Evolutionary conservation across 2,113 vertebrate genomes (phyloP), one percentile per base, ranked within the genome.

Genomic region (Parotia lawesii): DNA sequence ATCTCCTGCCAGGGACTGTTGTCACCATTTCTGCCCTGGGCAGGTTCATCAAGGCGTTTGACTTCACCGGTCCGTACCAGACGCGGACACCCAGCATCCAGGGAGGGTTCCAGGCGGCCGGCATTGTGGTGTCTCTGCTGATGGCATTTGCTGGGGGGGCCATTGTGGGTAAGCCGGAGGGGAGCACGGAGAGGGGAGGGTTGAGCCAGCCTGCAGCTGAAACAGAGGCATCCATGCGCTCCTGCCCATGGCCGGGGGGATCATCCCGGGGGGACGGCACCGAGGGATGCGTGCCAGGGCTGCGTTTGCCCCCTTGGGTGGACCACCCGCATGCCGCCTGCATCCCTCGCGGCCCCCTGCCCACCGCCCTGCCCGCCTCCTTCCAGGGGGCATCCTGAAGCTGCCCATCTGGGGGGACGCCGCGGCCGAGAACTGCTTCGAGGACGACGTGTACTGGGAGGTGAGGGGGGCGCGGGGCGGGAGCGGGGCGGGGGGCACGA

Each of bases 371-470:
- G 44, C 66, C 77, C 58, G 2, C 25, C 29, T 83, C 58, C 92
- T 91, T 64, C 35, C 94, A 99, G 99, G 99, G 57, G 70, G 97
- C n/a, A 98, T 99, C 93, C 95, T 99, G 89, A 99, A 95, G 96
- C 71, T 99, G 23, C 99, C 99, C 0, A 69, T 99, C 79, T 99
- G 98, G 99, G 99, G 98, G 7, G 99, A 99, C 62, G 92, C 99
- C 2, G 96, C 98, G 4, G 98, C 99, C 81, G 98, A 99, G 92
- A 98, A 99, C 97, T 99, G 99, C 97, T 99, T 97, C 69, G 98
- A 99, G 42, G 99, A 99, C 90, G 98, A 96, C 14, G 88, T 98
- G 23, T 99, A 99, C 94, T 99, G 99, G 99, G 98, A 99, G 98
- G 99, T 99, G 88, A 98, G 98, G 40, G 38, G n/a, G 21, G 15